Evolutionary conservation across 1,140 invertebrate species (phyloP), one percentile per base, ranked within the genome.

Genomic region (Drosophila pallidifrons): DNA sequence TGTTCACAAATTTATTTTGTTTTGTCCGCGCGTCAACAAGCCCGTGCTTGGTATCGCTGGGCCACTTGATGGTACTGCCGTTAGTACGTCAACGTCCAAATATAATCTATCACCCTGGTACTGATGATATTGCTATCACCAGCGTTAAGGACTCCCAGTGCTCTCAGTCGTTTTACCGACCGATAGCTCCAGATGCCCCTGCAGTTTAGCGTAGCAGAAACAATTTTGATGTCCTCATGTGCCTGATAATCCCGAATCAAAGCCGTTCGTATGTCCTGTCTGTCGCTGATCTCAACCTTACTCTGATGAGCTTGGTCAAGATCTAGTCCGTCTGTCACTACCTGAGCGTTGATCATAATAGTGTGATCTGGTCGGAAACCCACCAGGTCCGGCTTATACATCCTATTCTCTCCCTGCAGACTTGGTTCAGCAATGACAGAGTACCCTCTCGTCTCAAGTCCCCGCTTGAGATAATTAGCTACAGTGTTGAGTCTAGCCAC

Each of bases 401-500:
- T 15, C 0, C 15, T 15, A 1, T 15, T 15, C 15, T 15, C 15
- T 15, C 15, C 15, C 15, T 15, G 15, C 15, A 15, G 15, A 15
- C 15, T 15, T 15, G 15, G 15, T 15, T 15, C 15, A 51, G 20
- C 47, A 51, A 51, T 51, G 20, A 51, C 47, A 15, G 25, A 15
- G 6, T 4, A 46, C 5, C 45, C 45, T 15, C 45, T 46, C 6
- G 45, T 6, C n/a, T 46, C 45, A 51, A 51, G 57, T 15, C 43
- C 57, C 57, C 3, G 5, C 57, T 38, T 69, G 38, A 69, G 32
- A 28, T 20, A 41, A 25, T 25, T 15, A 16, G 41, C 67, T 20
- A 54, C 47, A 5, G 25, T 13, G 13, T 67, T 58, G 65, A 58
- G 54, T 58, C 64, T 20, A 25, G 11, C 4, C 55, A 67, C 16